Conservation (phyloP, 2,888 invertebrate genomes). For the Cancer borealis region DNA sequence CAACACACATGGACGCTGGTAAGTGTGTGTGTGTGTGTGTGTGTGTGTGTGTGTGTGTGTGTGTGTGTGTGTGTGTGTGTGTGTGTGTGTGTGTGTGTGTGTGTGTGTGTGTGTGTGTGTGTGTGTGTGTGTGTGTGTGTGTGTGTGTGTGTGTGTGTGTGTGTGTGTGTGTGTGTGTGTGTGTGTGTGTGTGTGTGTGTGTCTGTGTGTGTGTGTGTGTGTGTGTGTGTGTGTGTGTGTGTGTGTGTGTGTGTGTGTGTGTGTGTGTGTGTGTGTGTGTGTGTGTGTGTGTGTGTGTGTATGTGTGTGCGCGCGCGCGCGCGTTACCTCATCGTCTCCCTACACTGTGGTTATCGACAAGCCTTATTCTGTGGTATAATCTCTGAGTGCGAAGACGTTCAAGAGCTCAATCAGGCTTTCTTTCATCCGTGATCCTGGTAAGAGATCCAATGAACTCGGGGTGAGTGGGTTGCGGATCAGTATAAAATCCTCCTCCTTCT, state of each 20-base stretch:
- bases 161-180: no score
- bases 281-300: constrained; percentile 26
- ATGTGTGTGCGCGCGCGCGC: not conserved
- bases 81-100: no score
- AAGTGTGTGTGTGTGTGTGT: not conserved
- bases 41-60: no score
- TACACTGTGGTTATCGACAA: not conserved
- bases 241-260: no score
- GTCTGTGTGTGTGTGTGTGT: no score
- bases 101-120: no score
- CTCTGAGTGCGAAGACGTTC: not conserved
- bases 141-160: no score
- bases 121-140: no score
- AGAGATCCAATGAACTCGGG: not conserved
- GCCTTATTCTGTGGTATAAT: not conserved
- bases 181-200: no score
- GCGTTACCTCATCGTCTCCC: no score
- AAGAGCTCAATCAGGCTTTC: constrained; percentile 9
- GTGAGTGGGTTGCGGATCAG: not conserved
- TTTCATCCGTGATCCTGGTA: not conserved
- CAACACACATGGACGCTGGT: not conserved
- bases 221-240: not conserved
- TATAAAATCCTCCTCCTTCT: not conserved
- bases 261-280: not conserved
- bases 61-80: no score